A percentile compares a stretch with the other conserved stretches of the same genome.
These are phyloP conservation scores for Geothlypis trichas DNA, from an alignment of 2,113 vertebrate species.

Conservation along the genomic window DNA sequence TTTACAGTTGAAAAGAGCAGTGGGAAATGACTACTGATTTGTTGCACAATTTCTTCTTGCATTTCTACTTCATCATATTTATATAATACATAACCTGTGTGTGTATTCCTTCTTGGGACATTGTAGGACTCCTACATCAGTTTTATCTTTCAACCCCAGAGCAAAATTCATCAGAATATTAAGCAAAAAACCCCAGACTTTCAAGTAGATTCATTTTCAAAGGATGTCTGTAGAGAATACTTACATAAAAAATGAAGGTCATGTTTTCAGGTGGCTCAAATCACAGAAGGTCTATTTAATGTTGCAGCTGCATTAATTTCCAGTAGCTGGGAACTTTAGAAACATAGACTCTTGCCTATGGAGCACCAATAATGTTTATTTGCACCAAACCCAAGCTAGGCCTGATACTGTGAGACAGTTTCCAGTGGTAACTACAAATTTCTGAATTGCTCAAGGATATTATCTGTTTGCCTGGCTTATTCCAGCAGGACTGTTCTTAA, in stretches of 20 bases:
- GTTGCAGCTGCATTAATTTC: background rate
- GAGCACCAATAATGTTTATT: background rate
- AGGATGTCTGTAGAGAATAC: background rate
- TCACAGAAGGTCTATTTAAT: background rate
- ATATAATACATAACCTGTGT: background rate
- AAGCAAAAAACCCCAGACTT: background rate
- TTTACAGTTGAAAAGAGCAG: conserved; percentile 12
- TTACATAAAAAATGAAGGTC: background rate
- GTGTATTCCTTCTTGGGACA: background rate
- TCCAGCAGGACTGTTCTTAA: background rate
- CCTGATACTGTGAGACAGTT: background rate
- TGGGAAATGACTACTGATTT: conserved; percentile 15
- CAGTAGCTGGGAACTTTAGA: background rate
- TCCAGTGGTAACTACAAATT: background rate
- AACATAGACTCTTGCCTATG: background rate
- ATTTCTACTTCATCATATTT: conserved; percentile 32
- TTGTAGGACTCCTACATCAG: background rate
- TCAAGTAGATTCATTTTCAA: background rate
- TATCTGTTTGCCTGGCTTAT: background rate
- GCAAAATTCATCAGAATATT: background rate
- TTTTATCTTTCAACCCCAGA: background rate
- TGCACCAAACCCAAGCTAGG: background rate
- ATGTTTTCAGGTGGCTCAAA: background rate
- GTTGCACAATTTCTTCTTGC: background rate
- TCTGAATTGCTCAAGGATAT: background rate